These are phyloP conservation scores for Xenus cinereus DNA, from an alignment of 2,113 vertebrate species.

Conservation along the genomic window DNA sequence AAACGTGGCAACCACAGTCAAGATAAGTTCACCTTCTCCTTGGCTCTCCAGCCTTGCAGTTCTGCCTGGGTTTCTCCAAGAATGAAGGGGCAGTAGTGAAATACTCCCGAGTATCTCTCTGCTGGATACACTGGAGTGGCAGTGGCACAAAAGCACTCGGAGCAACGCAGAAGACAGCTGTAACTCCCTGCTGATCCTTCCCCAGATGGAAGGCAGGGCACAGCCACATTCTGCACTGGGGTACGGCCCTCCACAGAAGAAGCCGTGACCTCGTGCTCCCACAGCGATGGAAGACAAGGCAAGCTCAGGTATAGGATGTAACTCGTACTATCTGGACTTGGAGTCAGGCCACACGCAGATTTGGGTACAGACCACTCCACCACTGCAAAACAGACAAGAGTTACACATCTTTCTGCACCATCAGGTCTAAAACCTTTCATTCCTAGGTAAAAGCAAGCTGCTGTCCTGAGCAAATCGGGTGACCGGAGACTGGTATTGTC, in stretches of 20 bases:
- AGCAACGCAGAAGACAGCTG: fast-evolving
- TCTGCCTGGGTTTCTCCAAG: background rate
- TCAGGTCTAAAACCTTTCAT: background rate
- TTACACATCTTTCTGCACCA: background rate
- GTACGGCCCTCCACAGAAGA: background rate
- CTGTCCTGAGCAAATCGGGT: background rate
- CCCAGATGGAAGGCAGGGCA: background rate
- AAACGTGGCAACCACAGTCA: fast-evolving
- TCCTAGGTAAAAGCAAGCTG: background rate
- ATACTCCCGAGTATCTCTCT: background rate
- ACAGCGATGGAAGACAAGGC: fast-evolving
- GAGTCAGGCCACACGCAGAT: background rate
- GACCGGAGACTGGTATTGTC: background rate
- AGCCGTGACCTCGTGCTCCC: background rate
- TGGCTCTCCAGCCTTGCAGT: background rate
- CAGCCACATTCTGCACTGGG: fast-evolving
- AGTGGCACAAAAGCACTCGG: background rate
- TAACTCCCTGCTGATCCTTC: background rate
- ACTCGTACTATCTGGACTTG: background rate
- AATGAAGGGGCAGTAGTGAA: background rate
- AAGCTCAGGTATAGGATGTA: background rate
- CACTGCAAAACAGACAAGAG: fast-evolving
- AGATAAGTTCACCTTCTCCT: background rate
- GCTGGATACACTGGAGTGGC: background rate
- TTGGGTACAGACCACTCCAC: background rate